Evolutionary conservation across 2,888 invertebrate species (phyloP).

Genomic region (Apamea anceps): DNA sequence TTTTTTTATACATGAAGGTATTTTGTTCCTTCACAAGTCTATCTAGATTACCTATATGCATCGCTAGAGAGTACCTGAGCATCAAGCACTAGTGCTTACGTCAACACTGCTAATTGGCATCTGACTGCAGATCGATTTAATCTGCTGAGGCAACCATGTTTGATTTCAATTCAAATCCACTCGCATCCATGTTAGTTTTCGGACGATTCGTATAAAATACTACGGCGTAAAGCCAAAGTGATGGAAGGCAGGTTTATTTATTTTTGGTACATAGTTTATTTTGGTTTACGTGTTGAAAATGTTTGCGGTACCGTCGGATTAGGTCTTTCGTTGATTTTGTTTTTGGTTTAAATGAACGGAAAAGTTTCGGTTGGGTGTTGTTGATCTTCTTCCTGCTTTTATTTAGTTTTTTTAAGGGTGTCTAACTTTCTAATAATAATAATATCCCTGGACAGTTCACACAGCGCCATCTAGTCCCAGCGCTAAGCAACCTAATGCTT

Average conservation of each 20-base stretch:
- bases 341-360: slow-evolving; percentile 19
- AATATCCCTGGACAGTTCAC: too few species aligned
- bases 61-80: slow-evolving; percentile 65
- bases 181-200: slow-evolving; percentile 55
- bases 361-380: background rate
- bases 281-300: slow-evolving; percentile 35
- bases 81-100: slow-evolving; percentile 57
- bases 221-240: slow-evolving; percentile 27
- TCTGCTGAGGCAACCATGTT: slow-evolving; percentile 66
- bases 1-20: background rate
- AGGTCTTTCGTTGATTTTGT: slow-evolving; percentile 12
- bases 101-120: slow-evolving; percentile 77
- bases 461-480: too few species aligned
- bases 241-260: slow-evolving; percentile 39
- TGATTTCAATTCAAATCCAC: slow-evolving; percentile 72
- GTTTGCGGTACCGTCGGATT: slow-evolving; percentile 32
- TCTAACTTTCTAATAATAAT: too few species aligned
- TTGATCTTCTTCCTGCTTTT: background rate
- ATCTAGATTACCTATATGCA: slow-evolving; percentile 27
- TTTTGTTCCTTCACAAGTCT: background rate
- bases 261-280: slow-evolving; percentile 28
- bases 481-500: too few species aligned
- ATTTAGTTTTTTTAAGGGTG: too few species aligned
- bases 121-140: slow-evolving; percentile 69
- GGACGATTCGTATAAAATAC: slow-evolving; percentile 36